Percentiles rank a stretch among this genome's conserved stretches.
Evolutionary conservation across 2,888 invertebrate species (phyloP).

Genomic region (Alviniconcha strummeri): DNA sequence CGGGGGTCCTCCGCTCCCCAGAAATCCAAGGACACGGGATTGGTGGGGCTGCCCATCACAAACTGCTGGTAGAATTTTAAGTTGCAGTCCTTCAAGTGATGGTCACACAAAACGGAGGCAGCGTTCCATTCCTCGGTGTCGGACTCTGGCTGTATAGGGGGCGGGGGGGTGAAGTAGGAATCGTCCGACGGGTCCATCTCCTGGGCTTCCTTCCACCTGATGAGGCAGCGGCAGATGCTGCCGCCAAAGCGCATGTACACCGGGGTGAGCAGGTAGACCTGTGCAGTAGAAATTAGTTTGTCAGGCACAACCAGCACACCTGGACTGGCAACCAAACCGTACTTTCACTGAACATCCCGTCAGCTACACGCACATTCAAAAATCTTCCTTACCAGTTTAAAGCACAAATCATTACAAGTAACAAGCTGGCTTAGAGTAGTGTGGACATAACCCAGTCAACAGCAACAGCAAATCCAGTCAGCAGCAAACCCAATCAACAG

Average conservation of each 20-base stretch:
- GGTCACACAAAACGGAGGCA: background rate
- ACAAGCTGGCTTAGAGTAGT: no score
- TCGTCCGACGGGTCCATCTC: constrained; percentile 50
- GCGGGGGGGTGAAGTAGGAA: constrained; percentile 54
- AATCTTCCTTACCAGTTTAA: no score
- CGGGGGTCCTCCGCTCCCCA: constrained; percentile 30
- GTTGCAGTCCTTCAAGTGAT: constrained; percentile 28
- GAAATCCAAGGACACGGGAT: constrained; percentile 3
- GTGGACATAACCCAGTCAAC: no score
- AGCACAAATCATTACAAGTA: no score
- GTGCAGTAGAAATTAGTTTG: background rate
- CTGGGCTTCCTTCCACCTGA: constrained; percentile 56
- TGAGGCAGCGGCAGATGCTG: constrained; percentile 56
- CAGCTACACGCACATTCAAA: no score
- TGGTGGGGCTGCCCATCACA: background rate
- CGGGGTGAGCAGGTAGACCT: constrained; percentile 61
- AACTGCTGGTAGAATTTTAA: constrained; percentile 23
- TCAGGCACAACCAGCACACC: no score
- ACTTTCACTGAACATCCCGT: no score
- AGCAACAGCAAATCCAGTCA: no score
- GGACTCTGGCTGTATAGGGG: background rate
- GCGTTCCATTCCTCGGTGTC: background rate
- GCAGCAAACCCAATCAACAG: no score
- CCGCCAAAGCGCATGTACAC: constrained; percentile 62
- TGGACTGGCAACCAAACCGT: background rate